Conservation (phyloP, 2,797 vertebrate species). For the Labroides dimidiatus region DNA sequence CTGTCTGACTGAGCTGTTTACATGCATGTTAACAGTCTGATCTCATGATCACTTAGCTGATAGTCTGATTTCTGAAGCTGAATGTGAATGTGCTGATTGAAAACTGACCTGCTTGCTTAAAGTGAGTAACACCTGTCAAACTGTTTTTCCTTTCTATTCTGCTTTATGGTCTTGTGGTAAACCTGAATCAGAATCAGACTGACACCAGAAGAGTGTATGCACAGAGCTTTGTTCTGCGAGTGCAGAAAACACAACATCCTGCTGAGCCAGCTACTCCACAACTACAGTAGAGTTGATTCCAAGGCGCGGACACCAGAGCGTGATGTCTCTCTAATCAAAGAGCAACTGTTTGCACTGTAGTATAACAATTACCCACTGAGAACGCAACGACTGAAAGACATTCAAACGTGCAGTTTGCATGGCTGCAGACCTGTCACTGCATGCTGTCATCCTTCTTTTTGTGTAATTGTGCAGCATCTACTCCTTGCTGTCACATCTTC, state of each 20-base stretch:
- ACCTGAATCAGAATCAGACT: too few species aligned
- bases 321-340: conserved; percentile 20
- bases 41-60: too few species aligned
- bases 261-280: conserved; percentile 19
- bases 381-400: conserved; percentile 14
- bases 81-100: too few species aligned
- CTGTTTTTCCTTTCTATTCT: too few species aligned
- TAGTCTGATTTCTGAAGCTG: too few species aligned
- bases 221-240: neutral
- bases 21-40: too few species aligned
- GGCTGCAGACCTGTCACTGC: conserved; percentile 32
- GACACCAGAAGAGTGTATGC: too few species aligned
- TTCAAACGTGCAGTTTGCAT: conserved; percentile 15
- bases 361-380: conserved; percentile 28
- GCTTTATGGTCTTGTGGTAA: too few species aligned
- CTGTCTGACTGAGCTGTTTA: too few species aligned
- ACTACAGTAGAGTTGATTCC: neutral
- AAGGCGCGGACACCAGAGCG: neutral
- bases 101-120: too few species aligned
- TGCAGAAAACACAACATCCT: neutral
- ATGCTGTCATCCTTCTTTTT: conserved; percentile 6
- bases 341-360: neutral
- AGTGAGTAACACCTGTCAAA: too few species aligned
- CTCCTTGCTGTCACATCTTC: conserved; percentile 16
- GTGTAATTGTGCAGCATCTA: conserved; percentile 18